Evolutionary conservation across 2,113 vertebrate genomes (phyloP).

Genomic region (Chlamydotis undulata): DNA sequence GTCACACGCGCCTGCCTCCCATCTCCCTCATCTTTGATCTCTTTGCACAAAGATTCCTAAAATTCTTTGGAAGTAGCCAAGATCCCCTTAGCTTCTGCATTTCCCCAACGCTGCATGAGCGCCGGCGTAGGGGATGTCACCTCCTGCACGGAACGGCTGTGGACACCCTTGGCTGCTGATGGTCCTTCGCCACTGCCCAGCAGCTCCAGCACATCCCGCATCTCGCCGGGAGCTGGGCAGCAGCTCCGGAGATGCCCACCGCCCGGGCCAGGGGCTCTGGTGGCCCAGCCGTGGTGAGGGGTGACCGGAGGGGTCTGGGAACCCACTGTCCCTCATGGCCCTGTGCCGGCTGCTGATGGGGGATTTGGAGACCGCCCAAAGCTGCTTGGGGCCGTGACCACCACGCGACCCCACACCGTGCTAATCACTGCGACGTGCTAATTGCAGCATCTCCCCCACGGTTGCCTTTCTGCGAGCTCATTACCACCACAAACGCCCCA

Average conservation of each 20-base stretch:
- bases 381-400: background rate
- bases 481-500: accelerated
- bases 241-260: background rate
- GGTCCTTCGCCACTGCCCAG: accelerated
- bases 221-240: too few species aligned
- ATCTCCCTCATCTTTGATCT: background rate
- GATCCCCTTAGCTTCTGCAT: accelerated
- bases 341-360: accelerated
- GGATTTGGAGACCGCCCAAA: background rate
- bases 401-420: accelerated
- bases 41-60: accelerated
- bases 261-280: accelerated
- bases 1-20: accelerated
- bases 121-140: background rate
- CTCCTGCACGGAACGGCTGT: background rate
- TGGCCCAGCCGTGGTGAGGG: accelerated
- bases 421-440: background rate
- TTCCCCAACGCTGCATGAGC: accelerated
- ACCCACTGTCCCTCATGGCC: background rate
- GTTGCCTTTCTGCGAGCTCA: accelerated
- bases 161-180: accelerated
- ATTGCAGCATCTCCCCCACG: background rate
- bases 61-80: background rate
- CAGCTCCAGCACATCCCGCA: background rate
- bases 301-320: background rate